These are phyloP conservation scores for Physeter macrocephalus DNA, from an alignment of 2,113 vertebrate genomes.

Conservation along the genomic window DNA sequence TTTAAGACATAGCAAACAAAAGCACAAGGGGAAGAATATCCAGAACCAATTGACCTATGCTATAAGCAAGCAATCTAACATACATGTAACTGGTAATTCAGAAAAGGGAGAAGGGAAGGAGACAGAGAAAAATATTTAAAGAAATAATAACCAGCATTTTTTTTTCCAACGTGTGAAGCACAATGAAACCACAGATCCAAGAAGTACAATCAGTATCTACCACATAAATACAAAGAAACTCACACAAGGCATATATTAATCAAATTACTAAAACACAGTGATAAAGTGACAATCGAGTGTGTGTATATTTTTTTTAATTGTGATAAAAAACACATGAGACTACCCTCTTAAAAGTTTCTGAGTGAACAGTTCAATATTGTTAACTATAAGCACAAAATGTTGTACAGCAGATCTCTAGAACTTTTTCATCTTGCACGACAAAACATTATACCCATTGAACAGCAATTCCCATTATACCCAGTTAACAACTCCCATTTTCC, in stretches of 20 bases:
- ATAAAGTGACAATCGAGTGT: not conserved
- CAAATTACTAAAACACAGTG: not conserved
- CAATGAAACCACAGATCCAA: not conserved
- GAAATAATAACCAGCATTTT: not conserved
- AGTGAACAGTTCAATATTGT: not conserved
- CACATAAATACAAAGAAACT: not conserved
- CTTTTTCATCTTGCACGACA: not conserved
- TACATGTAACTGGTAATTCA: not conserved
- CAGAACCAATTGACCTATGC: not conserved
- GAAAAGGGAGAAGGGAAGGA: not conserved
- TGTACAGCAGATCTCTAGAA: not conserved
- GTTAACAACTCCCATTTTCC: not conserved
- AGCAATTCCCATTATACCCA: too few relatives aligned
- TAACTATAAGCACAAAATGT: not conserved
- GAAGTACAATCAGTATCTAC: not conserved
- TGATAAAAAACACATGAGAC: not conserved
- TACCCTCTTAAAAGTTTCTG: not conserved
- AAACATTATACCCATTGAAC: not conserved
- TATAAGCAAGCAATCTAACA: not conserved
- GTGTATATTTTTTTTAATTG: not conserved
- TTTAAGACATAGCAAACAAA: not conserved
- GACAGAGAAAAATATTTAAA: not conserved
- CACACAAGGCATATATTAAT: not conserved
- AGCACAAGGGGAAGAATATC: not conserved
- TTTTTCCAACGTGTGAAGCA: not conserved